Evolutionary conservation across 2,797 vertebrate genomes (phyloP), one percentile per base, ranked within the genome.

Genomic region (Hybognathus amarus): DNA sequence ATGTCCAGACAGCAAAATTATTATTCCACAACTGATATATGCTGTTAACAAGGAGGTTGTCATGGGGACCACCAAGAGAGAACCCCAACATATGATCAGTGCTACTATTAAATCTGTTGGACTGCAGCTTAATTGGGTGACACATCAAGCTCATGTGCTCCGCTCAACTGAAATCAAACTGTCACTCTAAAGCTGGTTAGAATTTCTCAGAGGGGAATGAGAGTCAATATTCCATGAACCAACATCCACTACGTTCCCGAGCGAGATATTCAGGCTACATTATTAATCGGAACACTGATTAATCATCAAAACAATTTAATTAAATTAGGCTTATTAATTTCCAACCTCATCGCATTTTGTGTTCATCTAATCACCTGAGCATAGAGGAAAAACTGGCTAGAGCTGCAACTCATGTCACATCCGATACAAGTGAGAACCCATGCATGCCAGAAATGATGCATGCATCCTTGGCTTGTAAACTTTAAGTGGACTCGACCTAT

Each of bases 151-250:
- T 17, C 33, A 56, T 40, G 5, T 50, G 33, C 47, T 75, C 38
- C 15, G 6, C 36, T 56, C 50, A 64, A 59, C 71, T 18, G 50
- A 77, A 68, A 56, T 54, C 27, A 78, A 52, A 56, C 24, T 8
- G 22, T 67, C 63, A 82, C 47, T 47, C 50, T 74, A 52, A 75
- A 42, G 38, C 24, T 36, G 36, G 36, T 84, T 52, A 79, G 22
- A 82, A 82, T 70, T 83, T 84, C 67, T 61, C 68, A n/a, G 10
- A 9, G 75, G 42, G 45, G 30, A 9, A 63, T 22, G 36, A 11
- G n/a, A 13, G 68, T 85, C 79, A 54, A 40, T 42, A 24, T 18
- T 73, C 36, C 27, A 59, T 80, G 77, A 47, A 59, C 66, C 69
- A 70, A 52, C 54, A 61, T 40, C 79, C 79, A 54, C 50, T 74